A percentile compares a stretch with the other conserved stretches of the same genome.
phyloP scores from a whole-genome alignment of 1,140 invertebrate species.

The Euura lappo region DNA sequence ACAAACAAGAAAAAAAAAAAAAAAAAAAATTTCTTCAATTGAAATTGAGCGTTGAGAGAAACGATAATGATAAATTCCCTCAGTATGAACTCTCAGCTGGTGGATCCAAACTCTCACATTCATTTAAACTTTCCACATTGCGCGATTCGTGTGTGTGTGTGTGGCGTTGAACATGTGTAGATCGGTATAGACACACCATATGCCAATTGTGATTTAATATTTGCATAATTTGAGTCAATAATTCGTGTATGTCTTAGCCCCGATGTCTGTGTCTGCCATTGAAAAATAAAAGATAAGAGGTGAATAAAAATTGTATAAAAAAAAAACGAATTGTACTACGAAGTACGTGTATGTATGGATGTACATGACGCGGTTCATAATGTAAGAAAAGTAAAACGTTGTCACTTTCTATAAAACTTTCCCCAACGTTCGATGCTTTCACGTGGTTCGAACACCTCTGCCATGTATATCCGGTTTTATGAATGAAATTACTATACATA shows the following conservation, averaged over 20 bases:
- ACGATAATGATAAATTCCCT: no score
- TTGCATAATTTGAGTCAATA: neutral
- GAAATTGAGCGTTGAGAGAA: no score
- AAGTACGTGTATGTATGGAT: no score
- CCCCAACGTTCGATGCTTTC: conserved; percentile 54
- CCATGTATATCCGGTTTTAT: conserved; percentile 50
- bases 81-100: no score
- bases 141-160: neutral
- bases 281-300: no score
- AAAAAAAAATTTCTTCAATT: no score
- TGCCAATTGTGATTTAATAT: neutral
- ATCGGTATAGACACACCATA: neutral
- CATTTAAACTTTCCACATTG: neutral
- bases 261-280: no score
- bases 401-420: conserved; percentile 60
- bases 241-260: no score
- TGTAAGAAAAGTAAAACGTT: conserved; percentile 38
- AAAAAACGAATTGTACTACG: no score
- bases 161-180: no score
- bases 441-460: conserved; percentile 29
- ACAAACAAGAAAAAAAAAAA: no score
- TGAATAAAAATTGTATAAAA: no score
- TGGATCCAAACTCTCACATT: neutral
- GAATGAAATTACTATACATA: conserved; percentile 32
- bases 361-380: neutral